A percentile compares a stretch with the other conserved stretches of the same genome.
Conservation (phyloP, 1,140 invertebrate genomes). For the Eueides isabella region DNA sequence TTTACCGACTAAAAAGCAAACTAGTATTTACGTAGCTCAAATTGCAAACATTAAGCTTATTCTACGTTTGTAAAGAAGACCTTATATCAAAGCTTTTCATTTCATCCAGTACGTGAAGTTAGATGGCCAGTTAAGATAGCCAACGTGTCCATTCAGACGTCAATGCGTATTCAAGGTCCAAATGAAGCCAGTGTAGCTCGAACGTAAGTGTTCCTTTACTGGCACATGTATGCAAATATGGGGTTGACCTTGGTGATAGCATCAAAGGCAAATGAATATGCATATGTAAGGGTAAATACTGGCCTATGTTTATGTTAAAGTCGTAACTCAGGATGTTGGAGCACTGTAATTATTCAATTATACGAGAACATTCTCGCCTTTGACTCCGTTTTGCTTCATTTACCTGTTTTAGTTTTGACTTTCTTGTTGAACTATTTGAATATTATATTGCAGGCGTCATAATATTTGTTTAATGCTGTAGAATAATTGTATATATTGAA, state of each 20-base stretch:
- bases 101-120: slow-evolving; percentile 1
- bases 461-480: background rate
- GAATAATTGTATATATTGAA: too few relatives aligned
- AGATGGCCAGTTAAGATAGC: slow-evolving; percentile 29
- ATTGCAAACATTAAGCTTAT: slow-evolving; percentile 12
- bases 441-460: background rate
- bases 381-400: background rate
- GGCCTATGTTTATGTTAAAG: background rate
- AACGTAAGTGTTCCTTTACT: slow-evolving; percentile 18
- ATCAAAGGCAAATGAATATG: slow-evolving; percentile 25
- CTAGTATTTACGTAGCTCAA: background rate
- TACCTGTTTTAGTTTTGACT: background rate
- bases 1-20: background rate
- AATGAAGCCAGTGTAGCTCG: slow-evolving; percentile 11
- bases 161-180: slow-evolving; percentile 23
- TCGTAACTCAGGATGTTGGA: background rate
- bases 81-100: background rate
- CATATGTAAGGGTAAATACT: slow-evolving; percentile 19
- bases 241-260: slow-evolving; percentile 21
- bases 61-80: background rate
- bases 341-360: slow-evolving; percentile 1
- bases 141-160: slow-evolving; percentile 19
- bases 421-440: background rate
- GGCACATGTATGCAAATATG: slow-evolving; percentile 20
- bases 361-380: background rate